Percentiles rank a stretch among this genome's conserved stretches.
phyloP scores from a whole-genome alignment of 2,888 invertebrate species.

The Cerceris rybyensis region DNA sequence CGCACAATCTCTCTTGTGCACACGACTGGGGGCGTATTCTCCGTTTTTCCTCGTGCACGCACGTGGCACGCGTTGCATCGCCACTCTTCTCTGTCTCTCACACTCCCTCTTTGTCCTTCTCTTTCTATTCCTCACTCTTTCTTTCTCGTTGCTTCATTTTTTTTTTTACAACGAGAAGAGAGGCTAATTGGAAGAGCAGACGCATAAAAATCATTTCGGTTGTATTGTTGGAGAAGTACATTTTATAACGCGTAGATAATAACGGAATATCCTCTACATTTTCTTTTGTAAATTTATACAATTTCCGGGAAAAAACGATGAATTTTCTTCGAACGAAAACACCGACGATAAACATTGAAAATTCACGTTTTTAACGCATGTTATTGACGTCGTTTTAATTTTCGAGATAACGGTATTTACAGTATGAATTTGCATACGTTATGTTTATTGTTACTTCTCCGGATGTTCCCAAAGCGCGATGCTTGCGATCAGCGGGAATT shows the following conservation, averaged over 20 bases:
- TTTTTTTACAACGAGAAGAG: conserved; percentile 23
- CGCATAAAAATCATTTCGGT: background rate
- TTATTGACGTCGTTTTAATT: background rate
- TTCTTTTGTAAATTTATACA: background rate
- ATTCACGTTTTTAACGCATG: background rate
- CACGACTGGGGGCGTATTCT: conserved; percentile 45
- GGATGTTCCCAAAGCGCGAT: background rate
- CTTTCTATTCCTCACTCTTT: no score
- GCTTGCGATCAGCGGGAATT: background rate
- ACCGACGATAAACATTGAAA: background rate
- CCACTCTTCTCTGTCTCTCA: background rate
- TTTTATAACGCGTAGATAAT: background rate
- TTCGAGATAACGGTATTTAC: background rate
- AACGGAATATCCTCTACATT: background rate
- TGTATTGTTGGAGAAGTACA: background rate
- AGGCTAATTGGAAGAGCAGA: conserved; percentile 5
- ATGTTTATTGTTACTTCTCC: background rate
- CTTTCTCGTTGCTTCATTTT: background rate
- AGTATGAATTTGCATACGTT: background rate
- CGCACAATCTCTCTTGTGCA: conserved; percentile 33
- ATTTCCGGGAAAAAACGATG: background rate
- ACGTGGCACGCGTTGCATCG: conserved; percentile 40
- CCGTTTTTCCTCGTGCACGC: conserved; percentile 40
- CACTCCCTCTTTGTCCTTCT: no score
- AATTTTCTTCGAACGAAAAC: background rate